These are phyloP conservation scores for Anarsia innoxiella DNA, from an alignment of 2,888 invertebrate species.

Conservation along the genomic window DNA sequence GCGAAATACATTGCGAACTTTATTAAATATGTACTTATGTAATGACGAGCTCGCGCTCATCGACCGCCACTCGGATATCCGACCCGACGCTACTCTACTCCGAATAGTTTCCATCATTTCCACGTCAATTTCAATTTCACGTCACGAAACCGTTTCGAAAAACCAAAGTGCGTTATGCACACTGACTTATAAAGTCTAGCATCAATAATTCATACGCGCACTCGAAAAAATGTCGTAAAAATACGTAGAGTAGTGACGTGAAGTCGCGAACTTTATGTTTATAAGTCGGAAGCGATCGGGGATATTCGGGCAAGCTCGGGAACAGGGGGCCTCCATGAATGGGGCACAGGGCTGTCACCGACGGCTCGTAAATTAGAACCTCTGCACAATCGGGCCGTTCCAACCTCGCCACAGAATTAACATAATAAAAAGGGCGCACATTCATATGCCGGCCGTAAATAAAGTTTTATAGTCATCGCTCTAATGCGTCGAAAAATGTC, in stretches of 20 bases:
- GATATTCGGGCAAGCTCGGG: background rate
- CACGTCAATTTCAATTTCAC: too few relatives aligned
- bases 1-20: background rate
- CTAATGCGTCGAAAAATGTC: conserved; percentile 65
- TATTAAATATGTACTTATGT: too few relatives aligned
- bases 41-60: too few relatives aligned
- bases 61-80: too few relatives aligned
- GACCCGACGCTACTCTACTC: too few relatives aligned
- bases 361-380: conserved; percentile 50
- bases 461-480: conserved; percentile 65
- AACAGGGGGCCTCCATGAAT: conserved; percentile 5
- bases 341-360: conserved; percentile 18
- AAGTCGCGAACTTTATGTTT: background rate
- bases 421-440: conserved; percentile 66
- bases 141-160: too few relatives aligned
- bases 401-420: conserved; percentile 49
- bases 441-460: conserved; percentile 62
- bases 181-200: background rate
- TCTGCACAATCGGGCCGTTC: conserved; percentile 31
- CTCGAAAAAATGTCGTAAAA: conserved; percentile 5
- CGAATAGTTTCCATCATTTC: too few relatives aligned
- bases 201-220: conserved; percentile 7
- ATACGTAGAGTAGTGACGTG: conserved; percentile 1
- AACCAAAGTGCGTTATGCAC: conserved; percentile 2
- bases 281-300: background rate